Evolutionary conservation across 1,140 invertebrate genomes (phyloP), one percentile per base, ranked within the genome.

Genomic region (Nephila pilipes): DNA sequence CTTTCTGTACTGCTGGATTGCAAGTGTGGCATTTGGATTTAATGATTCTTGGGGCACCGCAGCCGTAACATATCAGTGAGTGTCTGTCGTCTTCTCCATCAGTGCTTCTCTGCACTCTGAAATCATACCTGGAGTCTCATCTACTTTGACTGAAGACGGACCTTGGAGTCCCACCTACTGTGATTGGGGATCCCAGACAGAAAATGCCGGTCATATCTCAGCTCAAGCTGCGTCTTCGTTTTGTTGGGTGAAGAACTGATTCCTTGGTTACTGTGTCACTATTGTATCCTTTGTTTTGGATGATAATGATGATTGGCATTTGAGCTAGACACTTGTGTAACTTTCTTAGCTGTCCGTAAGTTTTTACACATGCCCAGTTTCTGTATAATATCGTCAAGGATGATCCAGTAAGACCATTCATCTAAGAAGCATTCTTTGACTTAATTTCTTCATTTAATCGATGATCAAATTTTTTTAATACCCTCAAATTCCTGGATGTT

Each of bases 351-450:
- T 38, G 60, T 32, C 25, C 32, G 32, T 85, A 65, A 1, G 32
- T 22, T 81, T 90, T 90, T 22, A 57, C 20, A 14, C 20, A 18
- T 57, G 10, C 20, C 57, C 10, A 57, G 10, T 18, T 57, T 57
- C 57, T 80, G 46, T 22, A 36, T 36, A 14, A 90, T 25, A 8
- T 81, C 25, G 1, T 4, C 2, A 12, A 46, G 54, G 16, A 22
- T 54, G 29, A 58, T 57, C 46, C 54, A 32, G 16, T 90, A 18
- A 36, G 14, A 36, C 46, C 88, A 90, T 8, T 80, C 58, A 54
- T 20, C 79, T 2, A 80, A 57, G 80, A 36, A 80, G 88, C n/a
- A n/a, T 22, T 90, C 69, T 5, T 60, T 79, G n/a, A 29, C 38
- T 55, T 80, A 81, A 54, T 18, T 90, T n/a, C 38, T 57, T 57